These are phyloP conservation scores for Lasiommata megera DNA, from an alignment of 2,888 invertebrate genomes.

Conservation along the genomic window DNA sequence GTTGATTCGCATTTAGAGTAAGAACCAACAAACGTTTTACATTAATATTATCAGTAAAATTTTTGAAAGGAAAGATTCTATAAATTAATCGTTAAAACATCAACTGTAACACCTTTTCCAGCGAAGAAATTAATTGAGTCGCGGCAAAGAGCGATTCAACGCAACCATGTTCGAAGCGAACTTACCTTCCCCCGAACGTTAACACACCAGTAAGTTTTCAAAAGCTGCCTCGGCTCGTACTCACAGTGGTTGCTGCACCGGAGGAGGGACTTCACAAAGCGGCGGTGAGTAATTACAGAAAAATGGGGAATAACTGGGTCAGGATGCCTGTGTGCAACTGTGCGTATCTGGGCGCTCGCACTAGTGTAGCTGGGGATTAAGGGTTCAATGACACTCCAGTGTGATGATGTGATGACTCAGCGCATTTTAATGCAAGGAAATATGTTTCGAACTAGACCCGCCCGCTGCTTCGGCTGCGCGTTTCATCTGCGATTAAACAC, in stretches of 20 bases:
- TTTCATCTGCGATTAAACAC: no score
- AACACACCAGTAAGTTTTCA: conserved; percentile 15
- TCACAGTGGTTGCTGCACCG: conserved; percentile 33
- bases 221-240: conserved; percentile 20
- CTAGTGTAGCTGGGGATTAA: conserved; percentile 29
- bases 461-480: no score
- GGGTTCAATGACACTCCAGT: conserved; percentile 34
- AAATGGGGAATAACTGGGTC: conserved; percentile 76
- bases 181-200: background rate
- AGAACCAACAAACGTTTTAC: no score
- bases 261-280: conserved; percentile 66
- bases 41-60: no score
- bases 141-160: no score
- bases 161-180: background rate
- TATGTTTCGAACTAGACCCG: conserved; percentile 1
- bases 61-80: no score
- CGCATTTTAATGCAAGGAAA: conserved; percentile 15
- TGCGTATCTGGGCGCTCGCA: conserved; percentile 37
- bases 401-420: conserved; percentile 29
- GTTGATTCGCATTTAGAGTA: no score
- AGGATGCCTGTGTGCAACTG: conserved; percentile 59
- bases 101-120: no score
- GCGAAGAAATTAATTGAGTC: no score
- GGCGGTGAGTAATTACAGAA: conserved; percentile 76
- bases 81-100: no score